phyloP scores from a whole-genome alignment of 2,888 invertebrate genomes.

The Mimumesa dahlbomi region DNA sequence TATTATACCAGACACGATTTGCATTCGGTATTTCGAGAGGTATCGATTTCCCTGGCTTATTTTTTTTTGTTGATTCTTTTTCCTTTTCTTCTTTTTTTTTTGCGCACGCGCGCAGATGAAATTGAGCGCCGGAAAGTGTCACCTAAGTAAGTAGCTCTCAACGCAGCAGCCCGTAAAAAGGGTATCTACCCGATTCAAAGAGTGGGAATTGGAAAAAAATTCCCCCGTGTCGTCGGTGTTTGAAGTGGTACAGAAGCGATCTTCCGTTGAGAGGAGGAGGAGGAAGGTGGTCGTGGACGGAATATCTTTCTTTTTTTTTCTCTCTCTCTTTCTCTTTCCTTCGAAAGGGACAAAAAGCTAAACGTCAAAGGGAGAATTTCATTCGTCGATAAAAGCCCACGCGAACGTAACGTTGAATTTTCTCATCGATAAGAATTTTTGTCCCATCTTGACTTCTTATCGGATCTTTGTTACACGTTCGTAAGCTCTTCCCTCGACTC shows the following conservation, averaged over 20 bases:
- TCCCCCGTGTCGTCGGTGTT: background rate
- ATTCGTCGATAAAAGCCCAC: background rate
- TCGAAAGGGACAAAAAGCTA: slow-evolving; percentile 1
- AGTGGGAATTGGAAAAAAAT: slow-evolving; percentile 6
- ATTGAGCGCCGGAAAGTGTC: too few relatives aligned
- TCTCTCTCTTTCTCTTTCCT: too few relatives aligned
- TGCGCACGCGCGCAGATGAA: too few relatives aligned
- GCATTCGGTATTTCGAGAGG: too few relatives aligned
- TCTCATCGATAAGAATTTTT: background rate
- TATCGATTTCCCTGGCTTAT: too few relatives aligned
- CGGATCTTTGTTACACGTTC: background rate
- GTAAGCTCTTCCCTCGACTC: too few relatives aligned
- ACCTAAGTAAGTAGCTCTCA: slow-evolving; percentile 29
- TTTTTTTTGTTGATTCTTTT: too few relatives aligned
- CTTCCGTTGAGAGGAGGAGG: background rate
- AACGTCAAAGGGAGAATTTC: slow-evolving; percentile 23
- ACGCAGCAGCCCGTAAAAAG: slow-evolving; percentile 10
- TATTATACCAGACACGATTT: too few relatives aligned
- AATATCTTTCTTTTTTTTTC: slow-evolving; percentile 7
- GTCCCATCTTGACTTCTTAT: background rate
- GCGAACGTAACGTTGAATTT: background rate
- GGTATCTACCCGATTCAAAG: slow-evolving; percentile 5
- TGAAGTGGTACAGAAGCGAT: slow-evolving; percentile 2
- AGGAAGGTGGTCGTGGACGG: background rate
- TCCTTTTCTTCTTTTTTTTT: too few relatives aligned